Conservation (phyloP, 2,888 invertebrate species). For the Bembecia ichneumoniformis region DNA sequence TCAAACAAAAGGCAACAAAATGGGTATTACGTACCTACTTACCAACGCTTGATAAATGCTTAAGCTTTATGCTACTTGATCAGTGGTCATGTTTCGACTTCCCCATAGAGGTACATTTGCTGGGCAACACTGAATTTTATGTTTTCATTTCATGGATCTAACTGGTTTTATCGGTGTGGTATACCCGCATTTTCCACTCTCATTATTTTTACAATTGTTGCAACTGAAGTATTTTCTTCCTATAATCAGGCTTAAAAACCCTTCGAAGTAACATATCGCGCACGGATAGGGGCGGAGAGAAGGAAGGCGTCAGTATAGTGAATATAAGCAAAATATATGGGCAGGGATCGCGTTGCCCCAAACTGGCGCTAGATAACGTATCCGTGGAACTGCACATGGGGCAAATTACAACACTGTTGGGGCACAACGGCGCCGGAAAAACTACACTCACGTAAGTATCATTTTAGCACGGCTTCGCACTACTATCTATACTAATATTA, state of each 20-base stretch:
- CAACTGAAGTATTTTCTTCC: not conserved
- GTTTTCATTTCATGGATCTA: too few species aligned
- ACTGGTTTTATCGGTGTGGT: too few species aligned
- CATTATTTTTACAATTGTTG: not conserved
- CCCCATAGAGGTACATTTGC: too few species aligned
- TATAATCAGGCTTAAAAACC: constrained; percentile 35
- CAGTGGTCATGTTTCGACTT: too few species aligned
- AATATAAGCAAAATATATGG: constrained; percentile 80
- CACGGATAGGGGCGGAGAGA: constrained; percentile 35
- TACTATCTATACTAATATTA: too few species aligned
- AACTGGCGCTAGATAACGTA: constrained; percentile 81
- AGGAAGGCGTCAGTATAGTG: constrained; percentile 81
- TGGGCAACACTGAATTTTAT: too few species aligned
- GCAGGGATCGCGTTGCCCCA: constrained; percentile 26
- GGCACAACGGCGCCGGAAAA: constrained; percentile 94
- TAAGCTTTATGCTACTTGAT: too few species aligned
- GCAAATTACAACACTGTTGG: constrained; percentile 88
- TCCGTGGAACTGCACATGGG: constrained; percentile 84
- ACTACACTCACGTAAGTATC: constrained; percentile 86
- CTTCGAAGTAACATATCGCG: constrained; percentile 34
- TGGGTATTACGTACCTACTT: too few species aligned
- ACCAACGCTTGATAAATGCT: too few species aligned
- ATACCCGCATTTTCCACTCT: not conserved
- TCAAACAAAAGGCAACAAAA: too few species aligned
- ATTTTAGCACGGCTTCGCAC: too few species aligned